Evolutionary conservation across 2,797 vertebrate genomes (phyloP).

Genomic region (Rhynchotus rufescens): DNA sequence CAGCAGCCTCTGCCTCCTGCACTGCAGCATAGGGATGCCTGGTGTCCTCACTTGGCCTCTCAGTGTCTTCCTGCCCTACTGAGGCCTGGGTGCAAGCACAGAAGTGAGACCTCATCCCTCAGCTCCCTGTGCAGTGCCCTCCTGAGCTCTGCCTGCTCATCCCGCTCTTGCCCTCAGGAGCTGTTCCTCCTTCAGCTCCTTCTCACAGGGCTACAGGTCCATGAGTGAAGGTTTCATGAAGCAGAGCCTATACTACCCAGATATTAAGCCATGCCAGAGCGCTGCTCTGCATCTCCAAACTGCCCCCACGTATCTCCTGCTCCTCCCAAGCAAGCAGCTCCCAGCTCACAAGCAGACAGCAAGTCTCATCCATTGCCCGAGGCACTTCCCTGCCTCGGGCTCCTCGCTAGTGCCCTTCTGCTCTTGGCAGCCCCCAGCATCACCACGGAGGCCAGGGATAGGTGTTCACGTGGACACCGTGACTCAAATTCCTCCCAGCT

Average conservation of each 20-base stretch:
- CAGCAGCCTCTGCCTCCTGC: neutral
- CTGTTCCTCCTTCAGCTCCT: neutral
- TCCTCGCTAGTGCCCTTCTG: neutral
- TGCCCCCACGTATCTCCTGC: neutral
- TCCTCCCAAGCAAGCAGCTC: neutral
- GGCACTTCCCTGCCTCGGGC: neutral
- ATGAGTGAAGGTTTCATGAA: fast-evolving
- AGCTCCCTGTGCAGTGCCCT: neutral
- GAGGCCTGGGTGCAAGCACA: neutral
- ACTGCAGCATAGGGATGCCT: neutral
- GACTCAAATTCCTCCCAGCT: neutral
- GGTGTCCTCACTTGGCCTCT: neutral
- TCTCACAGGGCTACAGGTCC: neutral
- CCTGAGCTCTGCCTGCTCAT: neutral
- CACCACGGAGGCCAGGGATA: neutral
- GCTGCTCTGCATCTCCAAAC: neutral
- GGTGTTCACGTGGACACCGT: neutral
- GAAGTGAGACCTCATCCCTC: neutral
- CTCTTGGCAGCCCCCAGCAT: neutral
- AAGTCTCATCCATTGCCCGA: neutral
- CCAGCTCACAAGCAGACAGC: neutral
- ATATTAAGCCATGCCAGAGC: neutral
- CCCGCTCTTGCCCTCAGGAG: neutral
- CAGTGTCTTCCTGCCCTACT: neutral
- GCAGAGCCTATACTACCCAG: neutral